A percentile compares a stretch with the other conserved stretches of the same genome.
Evolutionary conservation across 2,113 vertebrate genomes (phyloP).

Genomic region (Malaclemys terrapin): DNA sequence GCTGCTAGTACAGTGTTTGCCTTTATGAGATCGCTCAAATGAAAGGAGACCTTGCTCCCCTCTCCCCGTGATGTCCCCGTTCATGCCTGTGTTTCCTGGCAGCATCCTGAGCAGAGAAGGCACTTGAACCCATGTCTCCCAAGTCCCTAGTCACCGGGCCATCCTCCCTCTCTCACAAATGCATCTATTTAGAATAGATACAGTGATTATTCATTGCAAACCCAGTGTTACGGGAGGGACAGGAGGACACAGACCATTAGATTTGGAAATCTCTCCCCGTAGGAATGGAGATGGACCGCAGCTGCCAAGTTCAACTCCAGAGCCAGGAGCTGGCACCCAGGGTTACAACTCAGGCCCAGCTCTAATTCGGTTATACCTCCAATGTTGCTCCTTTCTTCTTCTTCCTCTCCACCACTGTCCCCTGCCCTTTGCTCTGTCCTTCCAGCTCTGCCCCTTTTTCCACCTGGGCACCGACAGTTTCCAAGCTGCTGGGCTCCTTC

Average conservation of each 20-base stretch:
- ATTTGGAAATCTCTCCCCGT: background rate
- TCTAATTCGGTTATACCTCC: constrained; percentile 39
- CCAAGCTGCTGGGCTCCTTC: constrained; percentile 22
- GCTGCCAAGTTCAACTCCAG: background rate
- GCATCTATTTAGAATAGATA: background rate
- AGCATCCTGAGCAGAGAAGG: constrained; percentile 65
- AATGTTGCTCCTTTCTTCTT: background rate
- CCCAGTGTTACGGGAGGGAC: no score
- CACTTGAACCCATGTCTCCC: background rate
- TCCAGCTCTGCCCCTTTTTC: constrained; percentile 24
- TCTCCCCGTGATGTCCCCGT: constrained; percentile 89
- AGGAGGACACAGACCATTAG: background rate
- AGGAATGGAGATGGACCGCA: background rate
- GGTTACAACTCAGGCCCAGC: background rate
- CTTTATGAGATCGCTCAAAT: constrained; percentile 93
- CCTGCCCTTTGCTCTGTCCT: background rate
- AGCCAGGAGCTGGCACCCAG: background rate
- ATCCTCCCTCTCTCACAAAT: background rate
- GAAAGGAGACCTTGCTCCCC: constrained; percentile 91
- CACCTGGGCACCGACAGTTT: constrained; percentile 6
- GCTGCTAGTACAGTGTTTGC: constrained; percentile 90
- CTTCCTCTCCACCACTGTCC: accelerated
- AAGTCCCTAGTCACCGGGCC: background rate
- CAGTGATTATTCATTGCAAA: background rate
- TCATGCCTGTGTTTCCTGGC: constrained; percentile 97